Base-by-base conservation (phyloP, 2,113 vertebrate genomes). In the Dascyllus trimaculatus region DNA sequence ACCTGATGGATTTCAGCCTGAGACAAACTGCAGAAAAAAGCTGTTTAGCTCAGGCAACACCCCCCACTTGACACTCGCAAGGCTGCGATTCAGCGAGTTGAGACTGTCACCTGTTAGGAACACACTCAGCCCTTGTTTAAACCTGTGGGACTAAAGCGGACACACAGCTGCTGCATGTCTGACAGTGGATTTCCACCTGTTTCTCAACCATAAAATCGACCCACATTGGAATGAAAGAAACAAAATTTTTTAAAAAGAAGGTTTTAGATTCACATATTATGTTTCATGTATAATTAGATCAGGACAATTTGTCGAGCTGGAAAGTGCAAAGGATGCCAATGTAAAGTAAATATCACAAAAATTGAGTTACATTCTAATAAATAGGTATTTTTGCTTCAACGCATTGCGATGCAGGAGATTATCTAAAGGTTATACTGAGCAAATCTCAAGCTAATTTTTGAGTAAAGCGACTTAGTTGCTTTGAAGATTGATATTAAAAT, bases 81-180 rank as follows among this genome's bases (percentile, higher is more conserved):
- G 62, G 22, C 51, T 35, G 38, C 54, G 46, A 86, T 32, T 89
- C 78, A 81, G 85, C 69, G 25, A 62, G 78, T 63, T 65, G 26
- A 86, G 72, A 65, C 54, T 60, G 73, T 87, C 90, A 91, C 78
- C 89, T 90, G 87, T 90, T 85, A 7, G 60, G 22, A 80, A 54
- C 64, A 78, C 70, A 75, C 69, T 65, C 48, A 54, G 52, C 49
- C 58, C 67, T 63, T 62, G 59, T 84, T 79, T 60, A 65, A 76
- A 81, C 51, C 73, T 69, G 49, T 35, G 18, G 54, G 78, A 83
- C 74, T 43, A 74, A 84, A 80, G 67, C 65, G 78, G 72, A 90
- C 57, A 57, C 71, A 75, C 84, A 89, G 84, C 87, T 92, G 90
- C 73, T 74, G 62, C 69, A 1, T 66, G 80, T 85, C 73, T 72